Evolutionary conservation across 2,888 invertebrate genomes (phyloP), one percentile per base, ranked within the genome.

Genomic region (Suillia variegata): DNA sequence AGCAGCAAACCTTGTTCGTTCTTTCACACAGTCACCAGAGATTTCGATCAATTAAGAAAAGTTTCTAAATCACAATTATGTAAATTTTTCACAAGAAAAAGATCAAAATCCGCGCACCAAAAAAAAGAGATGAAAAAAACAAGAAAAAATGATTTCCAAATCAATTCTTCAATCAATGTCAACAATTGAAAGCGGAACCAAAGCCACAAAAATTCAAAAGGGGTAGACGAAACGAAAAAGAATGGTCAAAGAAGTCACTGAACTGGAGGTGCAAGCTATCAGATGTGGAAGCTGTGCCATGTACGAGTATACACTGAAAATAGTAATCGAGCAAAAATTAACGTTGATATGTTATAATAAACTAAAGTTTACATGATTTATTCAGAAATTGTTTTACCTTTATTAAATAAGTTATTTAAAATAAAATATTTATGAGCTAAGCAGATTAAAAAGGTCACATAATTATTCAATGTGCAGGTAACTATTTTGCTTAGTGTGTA

Each of bases 111-210:
- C 26, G 62, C 26, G 49, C 48, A 59, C 38, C 56, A 34, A 24
- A 10, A 15, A 31, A 15, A 49, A 60, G 57, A 26, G n/a, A n/a
- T n/a, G n/a, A 54, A 15, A 33, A 18, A 17, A 48, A 62, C 58
- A 26, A 50, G 42, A 31, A 64, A 67, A 66, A 70, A 66, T 72
- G 74, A 69, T 75, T 65, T 69, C 67, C 62, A 70, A 70, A 73
- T 73, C 75, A 73, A 75, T 73, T 73, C 74, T 75, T 73, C 75
- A 73, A 73, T 73, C 75, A 73, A 73, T 73, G 72, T 75, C 72
- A 74, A 61, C 52, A 38, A 50, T 56, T 50, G n/a, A 26, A 26
- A 50, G 31, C 50, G 24, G 54, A 56, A 62, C 50, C 53, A 52
- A 45, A 56, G 60, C 22, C 47, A 54, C 33, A 54, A 12, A n/a